These are phyloP conservation scores for Xestoiulus laeticollis DNA, from an alignment of 2,888 invertebrate species.

Conservation along the genomic window DNA sequence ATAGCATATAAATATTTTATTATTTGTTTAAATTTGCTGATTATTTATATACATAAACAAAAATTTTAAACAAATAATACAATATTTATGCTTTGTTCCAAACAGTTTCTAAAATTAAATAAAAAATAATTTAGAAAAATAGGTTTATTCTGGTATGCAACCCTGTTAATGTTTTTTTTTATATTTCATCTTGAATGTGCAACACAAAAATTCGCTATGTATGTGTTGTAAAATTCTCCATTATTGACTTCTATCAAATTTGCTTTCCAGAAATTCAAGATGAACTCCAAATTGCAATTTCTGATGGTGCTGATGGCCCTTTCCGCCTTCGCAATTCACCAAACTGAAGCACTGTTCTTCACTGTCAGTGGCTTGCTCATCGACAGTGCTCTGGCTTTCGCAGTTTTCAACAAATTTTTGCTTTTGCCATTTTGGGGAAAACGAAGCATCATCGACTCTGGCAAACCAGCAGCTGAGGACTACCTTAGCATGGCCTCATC, in stretches of 20 bases:
- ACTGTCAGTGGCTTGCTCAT: slow-evolving; percentile 30
- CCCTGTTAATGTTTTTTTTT: no score
- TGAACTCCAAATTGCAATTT: slow-evolving; percentile 31
- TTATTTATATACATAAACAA: no score
- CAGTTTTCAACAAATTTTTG: slow-evolving; percentile 39
- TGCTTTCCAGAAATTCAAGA: not conserved
- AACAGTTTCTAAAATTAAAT: no score
- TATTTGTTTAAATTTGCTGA: no score
- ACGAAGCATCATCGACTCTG: not conserved
- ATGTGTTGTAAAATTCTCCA: no score
- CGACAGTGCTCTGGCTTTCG: slow-evolving; percentile 48
- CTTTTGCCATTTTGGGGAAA: slow-evolving; percentile 33
- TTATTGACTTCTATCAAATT: not conserved
- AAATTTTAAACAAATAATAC: no score
- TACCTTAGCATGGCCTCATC: slow-evolving; percentile 45
- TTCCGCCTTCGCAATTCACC: not conserved
- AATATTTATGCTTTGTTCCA: no score
- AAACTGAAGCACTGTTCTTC: slow-evolving; percentile 46
- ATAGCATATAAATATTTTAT: no score
- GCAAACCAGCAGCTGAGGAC: not conserved
- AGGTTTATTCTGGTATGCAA: no score
- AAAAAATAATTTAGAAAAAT: no score
- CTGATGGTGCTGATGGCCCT: slow-evolving; percentile 14
- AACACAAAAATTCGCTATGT: no score
- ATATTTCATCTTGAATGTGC: no score